Base-by-base conservation (phyloP, 2,888 invertebrate genomes). In the Rugalucina vietnamica region DNA sequence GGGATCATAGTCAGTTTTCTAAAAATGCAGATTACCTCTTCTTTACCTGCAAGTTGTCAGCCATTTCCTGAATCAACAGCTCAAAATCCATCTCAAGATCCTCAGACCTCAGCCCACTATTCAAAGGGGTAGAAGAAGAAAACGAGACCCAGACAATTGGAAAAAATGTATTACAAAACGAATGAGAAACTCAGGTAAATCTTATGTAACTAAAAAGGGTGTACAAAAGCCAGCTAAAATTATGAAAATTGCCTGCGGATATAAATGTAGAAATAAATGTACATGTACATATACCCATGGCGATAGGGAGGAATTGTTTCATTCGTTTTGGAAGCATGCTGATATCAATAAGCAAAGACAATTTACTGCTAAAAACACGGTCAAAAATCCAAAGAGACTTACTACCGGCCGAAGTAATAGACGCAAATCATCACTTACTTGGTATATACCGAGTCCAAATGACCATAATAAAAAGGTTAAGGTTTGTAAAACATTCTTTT, bases 401-500 rank as follows among this genome's bases (percentile, higher is more conserved):
- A 43, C 65, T 29, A 34, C 32, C 14, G 65, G 34, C 32, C 32
- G 21, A 65, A 32, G 1, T 21, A 21, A 21, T 34, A 65, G 34
- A 65, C 29, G 34, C 21, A 21, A 34, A 1, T 65, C 32, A 12
- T 34, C 34, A 65, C 8, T 43, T 43, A 34, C 21, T 34, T 65
- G 65, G 65, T 10, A 14, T 12, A 4, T 65, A 21, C 65, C 65
- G 10, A 12, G 43, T 18, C 43, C 43, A 43, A 43, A 43, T 65
- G 34, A 34, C 10, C 34, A 34, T 29, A 34, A 34, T 65, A 34
- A 65, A 34, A 34, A 65, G n/a, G n/a, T 65, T 21, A 65, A 34
- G 65, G 65, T 65, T 34, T 65, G 65, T 34, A 65, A 65, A 65
- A 18, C 65, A n/a, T n/a, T n/a, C n/a, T n/a, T n/a, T n/a, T n/a